These are phyloP conservation scores for Misgurnus mizolepis DNA, from an alignment of 2,113 vertebrate genomes.

Conservation along the genomic window DNA sequence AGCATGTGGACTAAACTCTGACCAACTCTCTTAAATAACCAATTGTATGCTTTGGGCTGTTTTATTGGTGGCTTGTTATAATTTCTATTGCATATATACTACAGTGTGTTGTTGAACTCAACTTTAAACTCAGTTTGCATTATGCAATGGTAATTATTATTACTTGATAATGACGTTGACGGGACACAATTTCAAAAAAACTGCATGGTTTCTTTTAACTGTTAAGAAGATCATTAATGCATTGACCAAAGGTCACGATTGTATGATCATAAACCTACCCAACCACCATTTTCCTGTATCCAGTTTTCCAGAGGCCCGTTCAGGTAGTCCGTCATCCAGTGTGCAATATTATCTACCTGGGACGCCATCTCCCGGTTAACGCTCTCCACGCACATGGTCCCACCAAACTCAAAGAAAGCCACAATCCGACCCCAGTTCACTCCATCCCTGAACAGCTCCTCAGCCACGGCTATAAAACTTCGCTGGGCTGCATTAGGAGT, in stretches of 20 bases:
- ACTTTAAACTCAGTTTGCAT: too few species aligned
- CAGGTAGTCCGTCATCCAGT: slow-evolving; percentile 93
- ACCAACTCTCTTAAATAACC: background rate
- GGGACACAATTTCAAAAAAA: too few species aligned
- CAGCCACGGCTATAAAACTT: slow-evolving; percentile 80
- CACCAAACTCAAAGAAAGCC: slow-evolving; percentile 90
- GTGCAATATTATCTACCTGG: slow-evolving; percentile 82
- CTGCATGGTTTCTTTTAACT: too few species aligned
- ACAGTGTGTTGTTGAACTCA: too few species aligned
- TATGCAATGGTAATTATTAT: too few species aligned
- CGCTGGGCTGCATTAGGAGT: slow-evolving; percentile 75
- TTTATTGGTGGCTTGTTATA: too few species aligned
- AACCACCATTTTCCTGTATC: slow-evolving; percentile 93
- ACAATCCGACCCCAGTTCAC: slow-evolving; percentile 94
- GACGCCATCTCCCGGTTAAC: slow-evolving; percentile 82
- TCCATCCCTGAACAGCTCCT: slow-evolving; percentile 88
- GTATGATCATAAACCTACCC: slow-evolving; percentile 74
- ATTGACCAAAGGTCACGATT: background rate
- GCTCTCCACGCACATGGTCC: slow-evolving; percentile 85
- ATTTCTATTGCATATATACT: too few species aligned
- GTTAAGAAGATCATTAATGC: background rate
- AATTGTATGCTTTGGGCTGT: too few species aligned
- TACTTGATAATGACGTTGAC: too few species aligned
- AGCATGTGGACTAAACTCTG: background rate
- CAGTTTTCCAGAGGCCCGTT: slow-evolving; percentile 84